Conservation (phyloP, 2,113 vertebrate genomes). For the Ictalurus punctatus region DNA sequence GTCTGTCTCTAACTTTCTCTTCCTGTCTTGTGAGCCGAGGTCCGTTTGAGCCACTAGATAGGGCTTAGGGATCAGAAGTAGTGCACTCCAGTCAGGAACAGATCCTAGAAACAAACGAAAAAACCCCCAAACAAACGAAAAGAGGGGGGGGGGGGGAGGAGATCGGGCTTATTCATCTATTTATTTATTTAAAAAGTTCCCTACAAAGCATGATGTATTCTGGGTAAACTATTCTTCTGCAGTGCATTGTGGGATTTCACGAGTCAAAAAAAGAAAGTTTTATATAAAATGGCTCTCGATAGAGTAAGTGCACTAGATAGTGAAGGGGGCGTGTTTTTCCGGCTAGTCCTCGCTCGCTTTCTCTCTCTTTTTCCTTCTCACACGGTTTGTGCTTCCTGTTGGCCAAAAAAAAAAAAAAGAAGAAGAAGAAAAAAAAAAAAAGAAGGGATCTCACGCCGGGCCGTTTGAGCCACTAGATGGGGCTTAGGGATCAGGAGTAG, state of each 20-base stretch:
- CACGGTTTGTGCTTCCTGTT: conserved; percentile 61
- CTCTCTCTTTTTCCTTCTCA: background rate
- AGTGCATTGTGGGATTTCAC: conserved; percentile 22
- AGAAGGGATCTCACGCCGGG: conserved; percentile 27
- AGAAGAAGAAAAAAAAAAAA: conserved; percentile 10
- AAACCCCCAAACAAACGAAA: background rate
- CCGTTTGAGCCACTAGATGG: conserved; percentile 66
- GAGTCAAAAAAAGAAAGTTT: background rate
- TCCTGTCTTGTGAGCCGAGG: background rate
- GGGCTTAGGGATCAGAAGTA: conserved; percentile 59
- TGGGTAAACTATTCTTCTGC: conserved; percentile 20
- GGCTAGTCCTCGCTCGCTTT: conserved; percentile 7
- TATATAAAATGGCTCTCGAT: conserved; percentile 1
- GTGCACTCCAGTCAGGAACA: conserved; percentile 70
- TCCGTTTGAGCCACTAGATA: conserved; percentile 63
- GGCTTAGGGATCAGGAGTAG: conserved; percentile 61
- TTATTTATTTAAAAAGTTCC: conserved; percentile 39
- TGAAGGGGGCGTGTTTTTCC: conserved; percentile 25
- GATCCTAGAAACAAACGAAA: conserved; percentile 54
- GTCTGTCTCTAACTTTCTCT: background rate
- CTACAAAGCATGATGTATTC: conserved; percentile 15
- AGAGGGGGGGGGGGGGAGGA: background rate
- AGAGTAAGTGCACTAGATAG: conserved; percentile 32
- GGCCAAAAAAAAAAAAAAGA: conserved; percentile 38
- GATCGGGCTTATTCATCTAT: conserved; percentile 43